Evolutionary conservation across 2,888 invertebrate genomes (phyloP).

Genomic region (Corbicula japonica): DNA sequence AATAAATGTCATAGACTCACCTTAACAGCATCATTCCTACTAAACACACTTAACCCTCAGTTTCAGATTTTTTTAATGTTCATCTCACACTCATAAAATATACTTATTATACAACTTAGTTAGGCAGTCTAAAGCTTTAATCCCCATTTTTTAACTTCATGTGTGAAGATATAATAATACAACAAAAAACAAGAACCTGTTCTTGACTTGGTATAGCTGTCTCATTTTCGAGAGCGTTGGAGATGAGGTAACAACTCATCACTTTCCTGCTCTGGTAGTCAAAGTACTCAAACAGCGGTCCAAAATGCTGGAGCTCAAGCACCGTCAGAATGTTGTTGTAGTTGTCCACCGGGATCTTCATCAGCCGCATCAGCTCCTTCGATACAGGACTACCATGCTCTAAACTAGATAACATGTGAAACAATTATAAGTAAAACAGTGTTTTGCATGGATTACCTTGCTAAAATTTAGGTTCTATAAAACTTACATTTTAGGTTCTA

Average conservation of each 20-base stretch:
- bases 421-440: neutral
- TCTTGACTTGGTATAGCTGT: conserved; percentile 95
- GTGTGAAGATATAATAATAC: no score
- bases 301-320: conserved; percentile 94
- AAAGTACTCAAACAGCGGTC: conserved; percentile 94
- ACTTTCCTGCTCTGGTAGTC: conserved; percentile 94
- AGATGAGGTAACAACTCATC: conserved; percentile 95
- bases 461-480: no score
- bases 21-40: no score
- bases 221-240: conserved; percentile 96
- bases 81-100: no score
- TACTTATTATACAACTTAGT: no score
- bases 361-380: conserved; percentile 95
- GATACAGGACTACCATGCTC: conserved; percentile 90
- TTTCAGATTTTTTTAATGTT: no score
- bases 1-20: no score
- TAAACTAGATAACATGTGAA: conserved; percentile 76
- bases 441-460: no score
- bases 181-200: conserved; percentile 88
- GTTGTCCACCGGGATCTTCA: conserved; percentile 97
- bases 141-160: no score
- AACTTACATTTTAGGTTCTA: no score
- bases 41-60: no score
- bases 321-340: conserved; percentile 97
- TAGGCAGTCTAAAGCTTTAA: no score